Evolutionary conservation across 2,113 vertebrate species (phyloP).

Genomic region (Eleginops maclovinus): DNA sequence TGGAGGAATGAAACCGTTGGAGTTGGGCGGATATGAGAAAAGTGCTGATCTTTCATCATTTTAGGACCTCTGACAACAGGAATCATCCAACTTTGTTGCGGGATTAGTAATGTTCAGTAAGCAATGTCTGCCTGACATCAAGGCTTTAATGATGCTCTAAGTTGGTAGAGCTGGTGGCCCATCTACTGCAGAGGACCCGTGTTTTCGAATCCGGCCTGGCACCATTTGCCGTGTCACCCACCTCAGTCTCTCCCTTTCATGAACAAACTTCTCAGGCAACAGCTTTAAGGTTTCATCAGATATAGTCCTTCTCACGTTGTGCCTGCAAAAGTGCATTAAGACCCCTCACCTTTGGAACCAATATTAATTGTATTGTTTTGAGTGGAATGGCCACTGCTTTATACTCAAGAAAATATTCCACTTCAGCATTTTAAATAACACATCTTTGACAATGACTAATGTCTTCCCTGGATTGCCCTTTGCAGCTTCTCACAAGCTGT

Average conservation of each 20-base stretch:
- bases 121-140: neutral
- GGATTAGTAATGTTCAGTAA: neutral
- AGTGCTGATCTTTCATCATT: neutral
- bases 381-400: conserved; percentile 32
- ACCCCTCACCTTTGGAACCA: conserved; percentile 32
- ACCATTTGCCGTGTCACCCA: no score
- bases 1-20: neutral
- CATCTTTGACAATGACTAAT: conserved; percentile 56
- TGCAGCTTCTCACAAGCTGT: conserved; percentile 29
- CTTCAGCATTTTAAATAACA: conserved; percentile 43
- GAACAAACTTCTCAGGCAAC: neutral
- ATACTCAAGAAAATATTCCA: conserved; percentile 52
- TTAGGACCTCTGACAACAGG: no score
- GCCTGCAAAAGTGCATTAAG: conserved; percentile 11
- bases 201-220: no score
- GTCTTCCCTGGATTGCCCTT: conserved; percentile 44
- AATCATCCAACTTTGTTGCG: no score
- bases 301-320: no score
- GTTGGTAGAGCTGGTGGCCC: no score
- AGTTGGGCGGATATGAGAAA: neutral
- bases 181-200: no score
- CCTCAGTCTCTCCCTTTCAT: neutral
- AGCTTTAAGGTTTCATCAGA: no score
- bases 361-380: conserved; percentile 35
- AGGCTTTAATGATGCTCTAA: neutral